A percentile compares a stretch with the other conserved stretches of the same genome.
phyloP scores from a whole-genome alignment of 2,113 vertebrate genomes.

The Otocyon megalotis region DNA sequence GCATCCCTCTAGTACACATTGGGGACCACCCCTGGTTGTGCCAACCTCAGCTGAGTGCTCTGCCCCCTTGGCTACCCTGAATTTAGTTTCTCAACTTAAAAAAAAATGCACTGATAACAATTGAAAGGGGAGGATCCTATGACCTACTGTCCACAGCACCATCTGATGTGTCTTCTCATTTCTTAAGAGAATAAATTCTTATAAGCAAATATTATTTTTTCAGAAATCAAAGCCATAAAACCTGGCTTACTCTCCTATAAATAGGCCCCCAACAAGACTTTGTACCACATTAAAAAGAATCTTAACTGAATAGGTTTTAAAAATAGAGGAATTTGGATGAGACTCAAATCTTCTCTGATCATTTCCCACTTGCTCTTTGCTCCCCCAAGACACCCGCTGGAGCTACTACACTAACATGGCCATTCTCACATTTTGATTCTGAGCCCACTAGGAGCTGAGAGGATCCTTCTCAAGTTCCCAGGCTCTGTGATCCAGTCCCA shows the following conservation, averaged over 20 bases:
- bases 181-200: neutral
- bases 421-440: neutral
- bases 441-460: neutral
- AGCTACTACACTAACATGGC: accelerated
- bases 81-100: neutral
- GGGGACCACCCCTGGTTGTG: neutral
- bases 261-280: neutral
- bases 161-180: too few relatives aligned
- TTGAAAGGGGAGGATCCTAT: neutral
- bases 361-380: neutral
- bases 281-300: neutral
- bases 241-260: neutral
- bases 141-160: neutral
- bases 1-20: neutral
- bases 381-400: neutral
- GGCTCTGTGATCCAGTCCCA: neutral
- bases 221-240: neutral
- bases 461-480: neutral
- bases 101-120: neutral
- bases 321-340: neutral
- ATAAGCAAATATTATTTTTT: neutral
- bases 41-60: neutral
- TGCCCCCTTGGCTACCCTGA: neutral
- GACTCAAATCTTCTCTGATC: neutral
- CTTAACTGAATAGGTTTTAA: neutral